These are phyloP conservation scores for Schizothorax lantsangensis DNA, from an alignment of 2,797 vertebrate species.

Conservation along the genomic window DNA sequence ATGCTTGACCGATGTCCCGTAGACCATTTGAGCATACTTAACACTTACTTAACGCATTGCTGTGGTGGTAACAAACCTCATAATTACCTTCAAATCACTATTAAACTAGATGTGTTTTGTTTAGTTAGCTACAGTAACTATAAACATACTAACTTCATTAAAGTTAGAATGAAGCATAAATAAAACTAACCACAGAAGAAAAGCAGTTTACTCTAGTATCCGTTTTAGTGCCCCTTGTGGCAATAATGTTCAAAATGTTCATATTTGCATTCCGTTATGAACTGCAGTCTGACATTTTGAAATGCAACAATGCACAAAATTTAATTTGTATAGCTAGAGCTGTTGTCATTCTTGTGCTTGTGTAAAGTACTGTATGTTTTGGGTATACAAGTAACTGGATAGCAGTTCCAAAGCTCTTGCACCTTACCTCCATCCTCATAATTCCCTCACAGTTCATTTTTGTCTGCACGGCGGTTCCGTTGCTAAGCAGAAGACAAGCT, in stretches of 20 bases:
- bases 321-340: neutral
- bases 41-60: neutral
- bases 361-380: neutral
- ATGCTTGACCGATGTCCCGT: neutral
- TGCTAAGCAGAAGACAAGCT: slow-evolving; percentile 53
- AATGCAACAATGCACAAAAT: neutral
- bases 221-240: neutral
- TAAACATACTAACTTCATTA: neutral
- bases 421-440: slow-evolving; percentile 55
- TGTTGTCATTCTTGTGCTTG: neutral
- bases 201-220: neutral
- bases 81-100: too few species aligned
- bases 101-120: neutral
- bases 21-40: neutral
- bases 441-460: slow-evolving; percentile 52
- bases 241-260: neutral
- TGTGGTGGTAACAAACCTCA: slow-evolving; percentile 11
- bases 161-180: neutral
- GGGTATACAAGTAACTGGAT: neutral
- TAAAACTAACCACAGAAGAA: neutral
- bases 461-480: slow-evolving; percentile 16
- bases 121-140: neutral
- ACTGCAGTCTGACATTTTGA: neutral
- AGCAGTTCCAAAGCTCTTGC: slow-evolving; percentile 5
- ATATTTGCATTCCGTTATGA: neutral